Evolutionary conservation across 2,888 invertebrate species (phyloP).

Genomic region (Agonum fuliginosum): DNA sequence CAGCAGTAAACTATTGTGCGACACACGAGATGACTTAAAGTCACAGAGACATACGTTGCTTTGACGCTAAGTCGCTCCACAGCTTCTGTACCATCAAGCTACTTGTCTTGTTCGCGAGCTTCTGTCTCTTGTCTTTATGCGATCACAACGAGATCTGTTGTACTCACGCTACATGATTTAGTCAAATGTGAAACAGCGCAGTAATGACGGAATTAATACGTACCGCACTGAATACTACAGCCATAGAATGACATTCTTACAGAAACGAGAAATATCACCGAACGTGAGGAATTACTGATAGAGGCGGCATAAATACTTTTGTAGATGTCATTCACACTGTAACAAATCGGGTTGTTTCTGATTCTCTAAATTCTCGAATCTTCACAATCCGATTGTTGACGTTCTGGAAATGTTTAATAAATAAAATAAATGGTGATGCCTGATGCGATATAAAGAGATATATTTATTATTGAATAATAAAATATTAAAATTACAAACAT

Average conservation of each 20-base stretch:
- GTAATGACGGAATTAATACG: conserved; percentile 41
- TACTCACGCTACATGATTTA: conserved; percentile 32
- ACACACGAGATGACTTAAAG: conserved; percentile 51
- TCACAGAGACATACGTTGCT: conserved; percentile 37
- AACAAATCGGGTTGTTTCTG: no score
- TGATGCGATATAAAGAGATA: no score
- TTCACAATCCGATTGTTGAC: no score
- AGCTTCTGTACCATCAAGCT: conserved; percentile 26
- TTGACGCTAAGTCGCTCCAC: conserved; percentile 36
- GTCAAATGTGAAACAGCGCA: conserved; percentile 29
- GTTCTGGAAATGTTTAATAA: no score
- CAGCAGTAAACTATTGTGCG: conserved; percentile 47
- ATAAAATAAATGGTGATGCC: no score
- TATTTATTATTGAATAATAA: no score
- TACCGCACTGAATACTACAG: not conserved
- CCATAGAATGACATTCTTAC: conserved; percentile 16
- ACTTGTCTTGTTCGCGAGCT: conserved; percentile 25
- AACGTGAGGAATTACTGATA: no score
- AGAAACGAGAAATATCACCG: no score
- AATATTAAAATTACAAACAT: no score
- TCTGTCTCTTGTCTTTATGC: conserved; percentile 48
- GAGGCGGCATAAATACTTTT: no score
- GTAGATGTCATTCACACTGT: no score
- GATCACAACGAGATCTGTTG: conserved; percentile 28
- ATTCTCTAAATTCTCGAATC: no score